Percentiles rank a stretch among this genome's conserved stretches.
These are phyloP conservation scores for Acomys russatus DNA, from an alignment of 2,797 vertebrate species.

Conservation along the genomic window DNA sequence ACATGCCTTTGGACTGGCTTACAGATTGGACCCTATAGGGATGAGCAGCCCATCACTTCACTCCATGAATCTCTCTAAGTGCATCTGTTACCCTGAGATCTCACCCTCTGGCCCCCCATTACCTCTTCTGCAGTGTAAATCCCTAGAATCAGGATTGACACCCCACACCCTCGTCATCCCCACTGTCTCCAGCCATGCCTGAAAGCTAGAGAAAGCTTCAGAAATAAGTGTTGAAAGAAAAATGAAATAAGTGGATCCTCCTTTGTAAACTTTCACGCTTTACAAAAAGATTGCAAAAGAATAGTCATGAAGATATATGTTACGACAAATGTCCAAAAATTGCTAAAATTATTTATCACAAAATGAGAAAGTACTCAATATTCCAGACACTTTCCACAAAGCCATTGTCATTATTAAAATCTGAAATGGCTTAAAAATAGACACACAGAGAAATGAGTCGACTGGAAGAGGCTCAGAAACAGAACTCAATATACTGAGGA, in stretches of 20 bases:
- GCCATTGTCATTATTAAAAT: background rate
- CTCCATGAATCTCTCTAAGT: background rate
- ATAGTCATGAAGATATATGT: background rate
- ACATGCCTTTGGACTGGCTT: fast-evolving
- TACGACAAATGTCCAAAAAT: background rate
- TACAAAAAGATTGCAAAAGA: background rate
- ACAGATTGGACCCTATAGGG: fast-evolving
- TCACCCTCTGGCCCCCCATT: background rate
- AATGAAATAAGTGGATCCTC: background rate
- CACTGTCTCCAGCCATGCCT: fast-evolving
- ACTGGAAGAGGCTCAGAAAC: background rate
- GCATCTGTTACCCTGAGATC: background rate
- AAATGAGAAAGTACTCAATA: background rate
- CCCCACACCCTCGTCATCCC: no score
- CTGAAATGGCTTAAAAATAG: background rate
- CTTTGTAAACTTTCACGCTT: background rate
- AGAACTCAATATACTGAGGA: background rate
- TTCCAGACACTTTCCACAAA: background rate
- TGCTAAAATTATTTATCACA: background rate
- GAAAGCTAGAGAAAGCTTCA: fast-evolving
- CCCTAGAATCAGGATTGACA: fast-evolving
- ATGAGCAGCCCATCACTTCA: background rate
- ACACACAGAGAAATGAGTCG: background rate
- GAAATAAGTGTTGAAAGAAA: background rate
- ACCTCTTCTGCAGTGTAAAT: fast-evolving